Evolutionary conservation across 2,888 invertebrate genomes (phyloP).

Genomic region (Ceriagrion tenellum): DNA sequence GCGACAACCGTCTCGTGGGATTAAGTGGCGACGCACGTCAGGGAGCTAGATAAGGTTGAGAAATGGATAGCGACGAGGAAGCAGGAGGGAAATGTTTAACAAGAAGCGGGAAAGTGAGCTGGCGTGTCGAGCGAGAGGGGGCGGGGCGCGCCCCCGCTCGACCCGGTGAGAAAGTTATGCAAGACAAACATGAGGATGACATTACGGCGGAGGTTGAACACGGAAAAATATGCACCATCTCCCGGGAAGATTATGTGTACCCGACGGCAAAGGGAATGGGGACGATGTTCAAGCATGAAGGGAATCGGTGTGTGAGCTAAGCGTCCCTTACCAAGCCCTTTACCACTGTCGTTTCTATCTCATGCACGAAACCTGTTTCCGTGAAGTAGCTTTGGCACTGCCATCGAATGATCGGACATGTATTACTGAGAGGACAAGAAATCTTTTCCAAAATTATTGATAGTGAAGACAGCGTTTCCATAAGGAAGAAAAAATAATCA

Average conservation of each 20-base stretch:
- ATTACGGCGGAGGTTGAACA: background rate
- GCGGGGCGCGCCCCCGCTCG: background rate
- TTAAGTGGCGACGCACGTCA: background rate
- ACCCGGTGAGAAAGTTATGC: background rate
- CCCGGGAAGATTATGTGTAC: background rate
- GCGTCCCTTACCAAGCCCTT: background rate
- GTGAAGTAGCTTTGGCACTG: too few relatives aligned
- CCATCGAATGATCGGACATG: too few relatives aligned
- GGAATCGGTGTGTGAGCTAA: background rate
- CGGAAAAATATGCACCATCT: background rate
- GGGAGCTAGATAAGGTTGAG: background rate
- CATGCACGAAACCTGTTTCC: background rate
- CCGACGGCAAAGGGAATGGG: background rate
- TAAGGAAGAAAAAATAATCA: too few relatives aligned
- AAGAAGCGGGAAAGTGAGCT: constrained; percentile 6
- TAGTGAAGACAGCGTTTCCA: too few relatives aligned
- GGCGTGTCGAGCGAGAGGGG: background rate
- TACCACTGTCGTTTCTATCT: background rate
- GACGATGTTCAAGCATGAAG: background rate
- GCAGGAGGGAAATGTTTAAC: background rate
- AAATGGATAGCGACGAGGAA: background rate
- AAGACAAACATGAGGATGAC: constrained; percentile 8
- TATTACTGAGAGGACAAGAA: too few relatives aligned
- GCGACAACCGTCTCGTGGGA: background rate
- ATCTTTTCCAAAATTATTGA: too few relatives aligned